phyloP scores from a whole-genome alignment of 2,797 vertebrate genomes.

The Delichon dasypus region DNA sequence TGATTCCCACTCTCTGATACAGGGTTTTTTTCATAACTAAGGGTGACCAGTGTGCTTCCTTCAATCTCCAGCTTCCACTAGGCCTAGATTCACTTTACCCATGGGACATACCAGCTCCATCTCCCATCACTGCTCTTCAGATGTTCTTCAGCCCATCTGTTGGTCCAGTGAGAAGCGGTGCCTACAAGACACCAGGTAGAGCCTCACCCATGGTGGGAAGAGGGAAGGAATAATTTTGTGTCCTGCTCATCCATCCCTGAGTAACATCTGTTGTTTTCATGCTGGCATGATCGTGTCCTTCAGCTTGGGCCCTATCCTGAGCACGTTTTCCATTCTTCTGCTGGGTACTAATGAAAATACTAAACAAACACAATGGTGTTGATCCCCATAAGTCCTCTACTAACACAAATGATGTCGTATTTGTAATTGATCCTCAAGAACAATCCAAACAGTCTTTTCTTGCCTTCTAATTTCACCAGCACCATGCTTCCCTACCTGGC shows the following conservation, averaged over 20 bases:
- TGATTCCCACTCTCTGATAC: background rate
- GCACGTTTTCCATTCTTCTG: background rate
- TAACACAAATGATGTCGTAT: background rate
- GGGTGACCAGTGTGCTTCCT: background rate
- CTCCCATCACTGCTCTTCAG: background rate
- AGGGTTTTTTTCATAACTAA: background rate
- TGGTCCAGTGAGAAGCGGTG: background rate
- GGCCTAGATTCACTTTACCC: background rate
- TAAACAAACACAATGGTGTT: background rate
- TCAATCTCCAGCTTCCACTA: background rate
- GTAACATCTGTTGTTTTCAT: fast-evolving
- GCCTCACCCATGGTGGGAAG: background rate
- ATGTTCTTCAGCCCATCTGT: background rate
- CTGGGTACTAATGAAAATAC: background rate
- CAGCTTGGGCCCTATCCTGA: background rate
- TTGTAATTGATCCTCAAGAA: background rate
- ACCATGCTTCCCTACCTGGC: background rate
- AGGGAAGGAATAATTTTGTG: background rate
- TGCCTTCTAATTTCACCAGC: background rate
- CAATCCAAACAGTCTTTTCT: background rate
- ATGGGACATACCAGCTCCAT: background rate
- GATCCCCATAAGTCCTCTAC: background rate
- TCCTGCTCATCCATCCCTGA: background rate
- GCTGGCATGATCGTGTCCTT: fast-evolving
- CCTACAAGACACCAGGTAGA: background rate